These are phyloP conservation scores for Mythimna lalbum DNA, from an alignment of 2,888 invertebrate species.

Conservation along the genomic window DNA sequence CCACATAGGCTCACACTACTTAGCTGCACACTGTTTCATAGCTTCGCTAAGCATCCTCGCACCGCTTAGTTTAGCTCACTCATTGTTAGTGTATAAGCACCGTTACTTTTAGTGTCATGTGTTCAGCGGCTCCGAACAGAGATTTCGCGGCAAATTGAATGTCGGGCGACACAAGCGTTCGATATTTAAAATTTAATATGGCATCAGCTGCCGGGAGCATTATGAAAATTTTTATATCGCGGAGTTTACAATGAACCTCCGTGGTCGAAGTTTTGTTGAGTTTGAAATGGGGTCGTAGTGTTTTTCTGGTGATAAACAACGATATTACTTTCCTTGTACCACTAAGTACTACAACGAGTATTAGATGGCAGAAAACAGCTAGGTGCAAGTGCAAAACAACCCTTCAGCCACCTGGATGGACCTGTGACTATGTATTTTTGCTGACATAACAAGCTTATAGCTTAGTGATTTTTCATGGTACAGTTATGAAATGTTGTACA, in stretches of 20 bases:
- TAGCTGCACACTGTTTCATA: background rate
- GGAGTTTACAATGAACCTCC: slow-evolving; percentile 63
- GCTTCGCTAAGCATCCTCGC: background rate
- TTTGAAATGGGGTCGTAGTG: slow-evolving; percentile 23
- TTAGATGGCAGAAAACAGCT: too few species aligned
- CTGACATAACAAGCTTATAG: too few species aligned
- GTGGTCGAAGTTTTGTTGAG: slow-evolving; percentile 38
- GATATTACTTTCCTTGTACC: too few species aligned
- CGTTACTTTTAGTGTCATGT: slow-evolving; percentile 75
- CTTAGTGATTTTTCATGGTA: too few species aligned
- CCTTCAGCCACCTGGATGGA: too few species aligned
- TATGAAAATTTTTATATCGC: slow-evolving; percentile 79
- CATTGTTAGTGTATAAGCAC: slow-evolving; percentile 45
- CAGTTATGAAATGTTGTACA: too few species aligned
- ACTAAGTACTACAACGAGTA: too few species aligned
- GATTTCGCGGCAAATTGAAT: slow-evolving; percentile 84
- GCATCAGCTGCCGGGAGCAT: slow-evolving; percentile 84
- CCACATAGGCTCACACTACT: background rate
- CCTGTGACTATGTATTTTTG: too few species aligned
- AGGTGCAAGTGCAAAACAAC: too few species aligned
- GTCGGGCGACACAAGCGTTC: slow-evolving; percentile 76
- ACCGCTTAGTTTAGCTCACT: background rate
- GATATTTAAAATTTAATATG: slow-evolving; percentile 90
- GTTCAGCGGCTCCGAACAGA: slow-evolving; percentile 71
- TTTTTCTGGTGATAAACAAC: slow-evolving; percentile 24